phyloP scores from a whole-genome alignment of 2,888 invertebrate genomes.

The Gymnoscelis rufifasciata region DNA sequence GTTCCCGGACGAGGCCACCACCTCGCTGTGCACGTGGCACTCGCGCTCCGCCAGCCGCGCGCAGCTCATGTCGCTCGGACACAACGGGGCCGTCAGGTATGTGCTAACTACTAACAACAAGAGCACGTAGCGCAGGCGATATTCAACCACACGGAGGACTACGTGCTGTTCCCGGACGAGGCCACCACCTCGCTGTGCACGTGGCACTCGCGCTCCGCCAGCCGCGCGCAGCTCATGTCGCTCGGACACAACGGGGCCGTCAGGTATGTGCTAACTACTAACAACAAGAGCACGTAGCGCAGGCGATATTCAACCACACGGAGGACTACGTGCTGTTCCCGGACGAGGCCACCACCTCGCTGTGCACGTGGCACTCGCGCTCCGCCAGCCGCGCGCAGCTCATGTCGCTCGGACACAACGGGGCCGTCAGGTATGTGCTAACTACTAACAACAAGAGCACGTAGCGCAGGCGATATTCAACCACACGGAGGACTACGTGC shows the following conservation, averaged over 20 bases:
- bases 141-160: background rate
- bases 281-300: too few species aligned
- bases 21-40: background rate
- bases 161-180: too few species aligned
- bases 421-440: constrained; percentile 84
- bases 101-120: too few species aligned
- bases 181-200: background rate
- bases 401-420: constrained; percentile 96
- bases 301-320: background rate
- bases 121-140: too few species aligned
- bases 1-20: background rate
- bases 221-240: constrained; percentile 94
- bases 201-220: constrained; percentile 84
- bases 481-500: background rate
- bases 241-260: constrained; percentile 97
- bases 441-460: too few species aligned
- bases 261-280: constrained; percentile 70
- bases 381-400: constrained; percentile 82
- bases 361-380: too few species aligned
- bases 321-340: too few species aligned
- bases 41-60: constrained; percentile 92
- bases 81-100: constrained; percentile 93
- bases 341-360: background rate
- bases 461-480: background rate
- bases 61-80: constrained; percentile 95